Evolutionary conservation across 1,140 invertebrate genomes (phyloP).

Genomic region (Bemisia tabaci): DNA sequence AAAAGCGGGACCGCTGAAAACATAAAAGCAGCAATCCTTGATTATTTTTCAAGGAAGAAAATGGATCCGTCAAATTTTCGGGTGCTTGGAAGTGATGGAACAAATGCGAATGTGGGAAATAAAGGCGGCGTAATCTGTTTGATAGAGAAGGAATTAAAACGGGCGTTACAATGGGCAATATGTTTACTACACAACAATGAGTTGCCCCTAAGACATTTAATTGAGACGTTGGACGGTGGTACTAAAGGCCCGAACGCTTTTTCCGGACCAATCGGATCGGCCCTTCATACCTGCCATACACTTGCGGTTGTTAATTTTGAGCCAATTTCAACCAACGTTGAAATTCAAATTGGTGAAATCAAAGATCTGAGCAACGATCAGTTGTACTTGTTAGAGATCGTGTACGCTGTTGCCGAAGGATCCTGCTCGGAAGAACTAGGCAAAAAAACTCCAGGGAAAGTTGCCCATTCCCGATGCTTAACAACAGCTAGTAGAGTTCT

Average conservation of each 20-base stretch:
- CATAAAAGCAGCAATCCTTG: conserved; percentile 17
- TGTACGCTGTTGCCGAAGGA: conserved; percentile 14
- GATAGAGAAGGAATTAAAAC: conserved; percentile 14
- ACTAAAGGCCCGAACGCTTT: conserved; percentile 22
- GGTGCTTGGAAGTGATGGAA: conserved; percentile 14
- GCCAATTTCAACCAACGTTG: conserved; percentile 7
- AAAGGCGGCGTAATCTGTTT: conserved; percentile 12
- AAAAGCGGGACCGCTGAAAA: conserved; percentile 16
- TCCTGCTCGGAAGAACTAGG: conserved; percentile 17
- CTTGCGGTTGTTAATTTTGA: conserved; percentile 19
- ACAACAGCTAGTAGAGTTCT: conserved; percentile 21
- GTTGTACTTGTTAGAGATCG: conserved; percentile 25
- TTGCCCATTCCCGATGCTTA: conserved; percentile 21
- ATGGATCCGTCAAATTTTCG: conserved; percentile 7
- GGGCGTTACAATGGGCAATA: conserved; percentile 22
- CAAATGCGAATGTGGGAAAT: conserved; percentile 10
- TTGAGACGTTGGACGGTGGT: conserved; percentile 22
- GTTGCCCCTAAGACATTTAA: conserved; percentile 24
- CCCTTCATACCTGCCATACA: conserved; percentile 22
- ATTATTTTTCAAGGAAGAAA: conserved; percentile 12
- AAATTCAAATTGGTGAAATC: background rate
- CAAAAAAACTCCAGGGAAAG: conserved; percentile 14
- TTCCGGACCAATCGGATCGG: conserved; percentile 21
- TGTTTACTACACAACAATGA: conserved; percentile 26
- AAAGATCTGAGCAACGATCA: conserved; percentile 24